Conservation (phyloP, 23 tunicate species). For the Diplosoma virens region DNA sequence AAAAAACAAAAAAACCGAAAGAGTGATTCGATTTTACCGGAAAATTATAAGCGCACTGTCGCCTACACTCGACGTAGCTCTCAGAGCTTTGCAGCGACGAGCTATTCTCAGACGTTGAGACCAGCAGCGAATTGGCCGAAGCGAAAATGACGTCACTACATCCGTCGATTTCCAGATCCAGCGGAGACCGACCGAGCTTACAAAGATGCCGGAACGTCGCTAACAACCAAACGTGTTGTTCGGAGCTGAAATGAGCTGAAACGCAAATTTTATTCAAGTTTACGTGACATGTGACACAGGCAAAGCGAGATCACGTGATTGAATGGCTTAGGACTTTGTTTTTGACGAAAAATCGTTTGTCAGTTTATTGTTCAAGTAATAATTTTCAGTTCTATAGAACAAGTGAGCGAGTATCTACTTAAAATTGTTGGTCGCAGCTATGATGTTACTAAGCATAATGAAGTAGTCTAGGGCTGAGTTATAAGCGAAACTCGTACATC, state of each 20-base stretch:
- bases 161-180: constrained; percentile 10
- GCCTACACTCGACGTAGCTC: constrained; percentile 52
- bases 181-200: constrained; percentile 44
- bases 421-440: too few relatives aligned
- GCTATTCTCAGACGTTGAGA: background rate
- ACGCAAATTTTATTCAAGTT: too few relatives aligned
- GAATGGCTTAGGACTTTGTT: too few relatives aligned
- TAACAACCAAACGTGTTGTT: constrained; percentile 57
- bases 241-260: constrained; percentile 47
- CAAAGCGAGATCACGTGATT: too few relatives aligned
- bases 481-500: too few relatives aligned
- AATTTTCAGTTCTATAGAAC: too few relatives aligned
- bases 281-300: too few relatives aligned
- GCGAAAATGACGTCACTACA: constrained; percentile 7
- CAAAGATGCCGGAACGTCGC: constrained; percentile 54
- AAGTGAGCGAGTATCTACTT: too few relatives aligned
- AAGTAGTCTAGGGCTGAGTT: too few relatives aligned
- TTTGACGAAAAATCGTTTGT: too few relatives aligned
- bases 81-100: background rate
- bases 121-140: background rate
- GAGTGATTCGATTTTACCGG: constrained; percentile 47
- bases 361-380: too few relatives aligned
- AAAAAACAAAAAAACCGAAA: background rate
- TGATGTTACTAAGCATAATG: too few relatives aligned
- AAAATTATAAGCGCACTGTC: constrained; percentile 60